These are phyloP conservation scores for Thysanoteuthis rhombus DNA, from an alignment of 2,888 invertebrate species.

Conservation along the genomic window DNA sequence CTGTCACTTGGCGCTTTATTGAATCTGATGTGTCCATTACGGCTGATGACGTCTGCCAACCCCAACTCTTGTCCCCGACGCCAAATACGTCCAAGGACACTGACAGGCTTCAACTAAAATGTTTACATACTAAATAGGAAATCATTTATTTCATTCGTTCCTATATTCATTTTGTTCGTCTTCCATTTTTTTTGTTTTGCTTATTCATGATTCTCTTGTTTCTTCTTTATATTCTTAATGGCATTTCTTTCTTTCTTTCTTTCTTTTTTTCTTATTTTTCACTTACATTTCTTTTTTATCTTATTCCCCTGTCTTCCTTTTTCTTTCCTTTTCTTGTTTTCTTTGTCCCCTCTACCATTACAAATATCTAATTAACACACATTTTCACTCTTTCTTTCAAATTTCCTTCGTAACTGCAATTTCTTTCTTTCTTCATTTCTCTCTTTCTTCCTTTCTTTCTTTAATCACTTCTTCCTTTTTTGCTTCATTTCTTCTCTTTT, in stretches of 20 bases:
- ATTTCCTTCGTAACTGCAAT: not conserved
- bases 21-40: not conserved
- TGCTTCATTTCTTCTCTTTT: not conserved
- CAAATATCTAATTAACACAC: too few relatives aligned
- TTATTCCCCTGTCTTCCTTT: not conserved
- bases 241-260: not conserved
- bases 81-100: not conserved
- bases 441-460: too few relatives aligned
- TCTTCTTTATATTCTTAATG: not conserved
- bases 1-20: conserved; percentile 12
- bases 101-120: not conserved
- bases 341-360: too few relatives aligned
- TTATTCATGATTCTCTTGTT: not conserved
- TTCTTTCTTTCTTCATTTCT: not conserved
- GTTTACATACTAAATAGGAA: not conserved
- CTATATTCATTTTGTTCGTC: not conserved
- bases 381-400: not conserved
- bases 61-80: not conserved
- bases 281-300: not conserved
- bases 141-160: not conserved
- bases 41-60: not conserved
- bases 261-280: not conserved
- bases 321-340: not conserved
- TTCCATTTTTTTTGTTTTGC: not conserved
- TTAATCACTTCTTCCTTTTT: not conserved